Evolutionary conservation across 2,113 vertebrate species (phyloP).

Genomic region (Calonectris borealis): DNA sequence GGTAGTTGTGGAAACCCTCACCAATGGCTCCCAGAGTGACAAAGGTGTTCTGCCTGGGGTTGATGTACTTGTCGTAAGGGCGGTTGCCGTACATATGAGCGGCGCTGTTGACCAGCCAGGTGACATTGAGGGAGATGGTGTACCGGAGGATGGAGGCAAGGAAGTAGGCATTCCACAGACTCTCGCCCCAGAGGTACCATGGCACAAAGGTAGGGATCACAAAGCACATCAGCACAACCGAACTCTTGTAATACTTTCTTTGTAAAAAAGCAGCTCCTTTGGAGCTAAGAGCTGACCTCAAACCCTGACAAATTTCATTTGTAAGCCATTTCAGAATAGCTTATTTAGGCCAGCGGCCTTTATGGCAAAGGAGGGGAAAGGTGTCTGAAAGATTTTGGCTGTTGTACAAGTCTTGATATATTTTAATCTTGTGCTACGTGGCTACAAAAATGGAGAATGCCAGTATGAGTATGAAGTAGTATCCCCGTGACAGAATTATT

Average conservation of each 20-base stretch:
- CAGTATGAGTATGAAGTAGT: not conserved
- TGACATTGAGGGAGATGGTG: conserved; percentile 76
- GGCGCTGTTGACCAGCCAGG: conserved; percentile 82
- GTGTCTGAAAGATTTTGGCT: not conserved
- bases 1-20: conserved; percentile 82
- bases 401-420: not conserved
- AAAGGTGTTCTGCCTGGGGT: conserved; percentile 77
- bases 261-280: no score
- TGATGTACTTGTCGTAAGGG: conserved; percentile 80
- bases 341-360: not conserved
- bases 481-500: not conserved
- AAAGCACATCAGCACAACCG: conserved; percentile 78
- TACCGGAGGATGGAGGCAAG: conserved; percentile 80
- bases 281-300: not conserved
- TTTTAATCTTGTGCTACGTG: not conserved
- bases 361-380: not conserved
- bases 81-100: conserved; percentile 83
- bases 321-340: not conserved
- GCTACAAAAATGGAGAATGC: not conserved
- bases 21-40: conserved; percentile 79
- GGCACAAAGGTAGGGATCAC: conserved; percentile 76
- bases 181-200: conserved; percentile 81
- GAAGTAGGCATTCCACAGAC: conserved; percentile 82
- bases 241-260: conserved; percentile 71
- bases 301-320: not conserved